Conservation (phyloP, 1,140 invertebrate genomes). For the Macrostomum lignano region DNA sequence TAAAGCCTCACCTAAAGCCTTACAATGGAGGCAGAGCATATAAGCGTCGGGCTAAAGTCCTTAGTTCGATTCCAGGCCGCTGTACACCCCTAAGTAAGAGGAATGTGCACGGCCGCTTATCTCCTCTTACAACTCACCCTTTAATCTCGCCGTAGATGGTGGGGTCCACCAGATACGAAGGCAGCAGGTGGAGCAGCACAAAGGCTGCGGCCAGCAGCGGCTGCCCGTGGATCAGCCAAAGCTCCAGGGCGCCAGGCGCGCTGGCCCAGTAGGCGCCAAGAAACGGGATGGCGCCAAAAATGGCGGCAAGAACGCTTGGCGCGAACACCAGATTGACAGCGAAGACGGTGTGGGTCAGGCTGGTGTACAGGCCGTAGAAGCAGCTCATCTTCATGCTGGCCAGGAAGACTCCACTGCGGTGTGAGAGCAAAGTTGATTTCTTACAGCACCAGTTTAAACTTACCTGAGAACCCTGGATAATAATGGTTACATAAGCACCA, state of each 20-base stretch:
- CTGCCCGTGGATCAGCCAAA: slow-evolving; percentile 60
- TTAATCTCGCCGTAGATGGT: slow-evolving; percentile 88
- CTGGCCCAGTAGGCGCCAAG: slow-evolving; percentile 71
- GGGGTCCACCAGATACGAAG: slow-evolving; percentile 60
- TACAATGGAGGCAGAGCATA: too few relatives aligned
- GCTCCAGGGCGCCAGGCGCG: slow-evolving; percentile 61
- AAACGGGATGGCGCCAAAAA: slow-evolving; percentile 72
- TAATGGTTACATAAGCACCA: too few relatives aligned
- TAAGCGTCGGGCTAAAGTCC: too few relatives aligned
- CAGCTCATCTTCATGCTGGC: slow-evolving; percentile 80
- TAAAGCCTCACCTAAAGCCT: too few relatives aligned
- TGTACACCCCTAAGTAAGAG: too few relatives aligned
- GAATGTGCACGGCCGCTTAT: too few relatives aligned
- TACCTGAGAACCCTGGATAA: too few relatives aligned
- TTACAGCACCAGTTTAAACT: too few relatives aligned
- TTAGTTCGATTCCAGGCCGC: too few relatives aligned
- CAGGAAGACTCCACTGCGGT: slow-evolving; percentile 57
- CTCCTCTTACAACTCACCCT: slow-evolving; percentile 55
- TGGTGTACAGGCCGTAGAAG: slow-evolving; percentile 89
- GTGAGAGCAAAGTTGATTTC: too few relatives aligned
- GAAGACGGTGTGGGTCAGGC: slow-evolving; percentile 79
- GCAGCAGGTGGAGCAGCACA: slow-evolving; percentile 51
- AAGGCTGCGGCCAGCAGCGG: slow-evolving; percentile 42
- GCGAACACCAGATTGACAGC: slow-evolving; percentile 74
- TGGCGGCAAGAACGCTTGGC: slow-evolving; percentile 56